Evolutionary conservation across 2,797 vertebrate species (phyloP).

Genomic region (Nothura maculosa): DNA sequence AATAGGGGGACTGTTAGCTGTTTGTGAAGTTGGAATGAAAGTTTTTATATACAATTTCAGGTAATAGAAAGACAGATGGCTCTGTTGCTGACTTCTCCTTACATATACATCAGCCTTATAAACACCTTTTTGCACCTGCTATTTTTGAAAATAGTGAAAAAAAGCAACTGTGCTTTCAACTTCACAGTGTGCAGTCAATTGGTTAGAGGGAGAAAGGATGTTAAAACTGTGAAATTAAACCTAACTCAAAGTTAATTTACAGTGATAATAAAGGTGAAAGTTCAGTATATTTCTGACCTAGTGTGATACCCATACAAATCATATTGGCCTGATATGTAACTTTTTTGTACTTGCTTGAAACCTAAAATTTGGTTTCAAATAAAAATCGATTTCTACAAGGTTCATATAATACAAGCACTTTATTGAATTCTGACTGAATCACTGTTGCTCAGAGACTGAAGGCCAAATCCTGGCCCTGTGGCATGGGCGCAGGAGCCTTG

Average conservation of each 20-base stretch:
- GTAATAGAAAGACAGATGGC: conserved; percentile 20
- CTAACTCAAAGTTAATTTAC: conserved; percentile 17
- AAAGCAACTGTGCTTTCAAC: not conserved
- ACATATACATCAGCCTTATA: conserved; percentile 22
- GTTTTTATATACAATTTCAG: conserved; percentile 30
- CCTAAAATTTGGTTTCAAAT: conserved; percentile 34
- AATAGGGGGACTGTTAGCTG: not conserved
- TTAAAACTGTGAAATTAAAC: not conserved
- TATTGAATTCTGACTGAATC: conserved; percentile 10
- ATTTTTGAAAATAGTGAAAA: conserved; percentile 3
- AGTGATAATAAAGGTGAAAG: conserved; percentile 12
- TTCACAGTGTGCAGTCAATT: not conserved
- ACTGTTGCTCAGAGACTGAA: not conserved
- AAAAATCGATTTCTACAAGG: not conserved
- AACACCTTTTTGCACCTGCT: conserved; percentile 28
- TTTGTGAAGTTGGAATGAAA: conserved; percentile 1
- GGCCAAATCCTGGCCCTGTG: not conserved
- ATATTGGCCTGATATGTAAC: not conserved
- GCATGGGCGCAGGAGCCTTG: not conserved
- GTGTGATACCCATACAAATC: not conserved
- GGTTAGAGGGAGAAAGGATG: not conserved
- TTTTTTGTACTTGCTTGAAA: conserved; percentile 25
- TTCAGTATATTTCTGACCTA: not conserved
- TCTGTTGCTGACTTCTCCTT: conserved; percentile 40
- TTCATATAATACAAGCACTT: not conserved